These are phyloP conservation scores for Aproaerema taeniolella DNA, from an alignment of 2,888 invertebrate species.

Conservation along the genomic window DNA sequence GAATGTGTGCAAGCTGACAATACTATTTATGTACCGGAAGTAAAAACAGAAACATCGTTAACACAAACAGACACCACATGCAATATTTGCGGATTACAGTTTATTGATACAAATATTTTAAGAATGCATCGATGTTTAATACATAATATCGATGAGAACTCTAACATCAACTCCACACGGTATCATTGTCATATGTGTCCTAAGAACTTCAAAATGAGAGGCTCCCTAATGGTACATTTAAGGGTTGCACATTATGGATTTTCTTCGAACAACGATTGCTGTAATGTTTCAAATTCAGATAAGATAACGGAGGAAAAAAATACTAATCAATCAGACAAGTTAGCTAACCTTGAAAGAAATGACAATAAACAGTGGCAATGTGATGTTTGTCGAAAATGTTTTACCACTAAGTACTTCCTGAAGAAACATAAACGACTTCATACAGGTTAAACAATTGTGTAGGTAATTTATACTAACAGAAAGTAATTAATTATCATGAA, in stretches of 20 bases:
- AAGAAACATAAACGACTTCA: slow-evolving; percentile 93
- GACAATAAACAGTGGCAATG: slow-evolving; percentile 92
- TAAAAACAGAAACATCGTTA: slow-evolving; percentile 43
- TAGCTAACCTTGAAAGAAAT: slow-evolving; percentile 40
- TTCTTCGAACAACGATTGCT: slow-evolving; percentile 38
- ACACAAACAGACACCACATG: slow-evolving; percentile 60
- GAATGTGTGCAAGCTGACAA: slow-evolving; percentile 33
- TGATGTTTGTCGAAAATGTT: slow-evolving; percentile 88
- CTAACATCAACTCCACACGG: slow-evolving; percentile 52
- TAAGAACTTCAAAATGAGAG: slow-evolving; percentile 88
- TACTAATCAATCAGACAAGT: slow-evolving; percentile 30
- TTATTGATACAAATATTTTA: slow-evolving; percentile 82
- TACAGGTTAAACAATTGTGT: slow-evolving; percentile 81
- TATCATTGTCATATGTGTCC: slow-evolving; percentile 87
- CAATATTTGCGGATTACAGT: slow-evolving; percentile 84
- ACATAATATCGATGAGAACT: slow-evolving; percentile 71
- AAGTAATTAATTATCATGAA: too few relatives aligned
- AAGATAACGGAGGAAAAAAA: slow-evolving; percentile 29
- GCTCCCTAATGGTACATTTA: slow-evolving; percentile 88
- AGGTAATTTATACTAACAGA: slow-evolving; percentile 65
- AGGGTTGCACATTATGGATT: slow-evolving; percentile 86
- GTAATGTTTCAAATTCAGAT: slow-evolving; percentile 18
- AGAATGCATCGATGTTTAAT: slow-evolving; percentile 86
- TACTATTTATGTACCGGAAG: slow-evolving; percentile 30
- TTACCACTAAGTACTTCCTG: slow-evolving; percentile 92